Conservation (phyloP, 2,113 vertebrate species). For the Thermophis baileyi region DNA sequence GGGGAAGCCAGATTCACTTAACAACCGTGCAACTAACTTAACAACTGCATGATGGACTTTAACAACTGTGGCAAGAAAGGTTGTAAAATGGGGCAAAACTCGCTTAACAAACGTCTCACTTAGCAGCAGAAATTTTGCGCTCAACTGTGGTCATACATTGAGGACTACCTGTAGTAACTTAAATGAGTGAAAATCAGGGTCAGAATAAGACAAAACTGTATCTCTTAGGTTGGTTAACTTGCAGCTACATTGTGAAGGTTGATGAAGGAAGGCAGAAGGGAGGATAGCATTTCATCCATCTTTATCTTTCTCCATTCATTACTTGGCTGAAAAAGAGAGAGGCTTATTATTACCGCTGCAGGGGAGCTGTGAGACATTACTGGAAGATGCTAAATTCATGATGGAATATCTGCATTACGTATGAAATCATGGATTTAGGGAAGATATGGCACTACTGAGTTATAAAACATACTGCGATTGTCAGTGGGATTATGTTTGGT, state of each 20-base stretch:
- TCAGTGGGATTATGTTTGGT: neutral
- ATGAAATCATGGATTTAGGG: neutral
- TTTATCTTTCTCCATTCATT: neutral
- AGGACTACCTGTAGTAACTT: neutral
- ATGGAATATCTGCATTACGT: neutral
- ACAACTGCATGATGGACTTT: too few species aligned
- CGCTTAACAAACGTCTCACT: too few species aligned
- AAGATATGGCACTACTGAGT: neutral
- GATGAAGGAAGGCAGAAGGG: neutral
- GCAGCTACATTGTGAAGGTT: neutral
- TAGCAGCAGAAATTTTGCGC: too few species aligned
- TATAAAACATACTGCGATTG: neutral
- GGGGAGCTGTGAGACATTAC: neutral
- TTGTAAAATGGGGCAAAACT: too few species aligned
- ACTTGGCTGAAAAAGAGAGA: neutral
- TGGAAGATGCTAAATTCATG: neutral
- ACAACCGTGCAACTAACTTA: too few species aligned
- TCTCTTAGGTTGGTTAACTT: neutral
- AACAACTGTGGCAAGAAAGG: too few species aligned
- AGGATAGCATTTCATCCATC: neutral
- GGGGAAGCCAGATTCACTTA: too few species aligned
- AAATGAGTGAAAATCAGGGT: neutral
- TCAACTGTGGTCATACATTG: too few species aligned
- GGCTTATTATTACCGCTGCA: neutral
- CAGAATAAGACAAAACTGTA: neutral